These are phyloP conservation scores for Dicrurus megarhynchus DNA, from an alignment of 2,113 vertebrate genomes.

Conservation along the genomic window DNA sequence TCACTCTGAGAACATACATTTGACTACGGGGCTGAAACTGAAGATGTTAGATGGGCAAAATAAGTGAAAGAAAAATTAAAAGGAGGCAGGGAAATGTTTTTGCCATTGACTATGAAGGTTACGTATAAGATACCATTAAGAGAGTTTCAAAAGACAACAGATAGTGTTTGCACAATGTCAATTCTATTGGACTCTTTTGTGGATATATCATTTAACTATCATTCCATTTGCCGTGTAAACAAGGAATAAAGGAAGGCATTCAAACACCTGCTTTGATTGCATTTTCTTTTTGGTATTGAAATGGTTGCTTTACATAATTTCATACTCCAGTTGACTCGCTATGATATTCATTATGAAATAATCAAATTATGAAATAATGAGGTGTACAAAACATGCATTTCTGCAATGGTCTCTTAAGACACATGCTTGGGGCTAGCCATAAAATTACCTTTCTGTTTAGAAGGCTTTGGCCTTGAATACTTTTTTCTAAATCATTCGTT, in stretches of 20 bases:
- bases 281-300: background rate
- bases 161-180: constrained; percentile 15
- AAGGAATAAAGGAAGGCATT: constrained; percentile 25
- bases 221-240: constrained; percentile 2
- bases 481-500: background rate
- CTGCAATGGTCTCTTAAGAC: background rate
- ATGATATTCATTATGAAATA: background rate
- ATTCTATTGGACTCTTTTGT: background rate
- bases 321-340: background rate
- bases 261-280: background rate
- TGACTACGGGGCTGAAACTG: background rate
- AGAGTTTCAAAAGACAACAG: background rate
- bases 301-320: background rate
- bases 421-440: background rate
- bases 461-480: background rate
- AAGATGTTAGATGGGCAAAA: background rate
- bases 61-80: background rate
- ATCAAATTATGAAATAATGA: background rate
- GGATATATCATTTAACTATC: background rate
- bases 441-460: background rate
- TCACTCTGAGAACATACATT: background rate
- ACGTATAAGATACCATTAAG: background rate
- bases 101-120: background rate
- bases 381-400: background rate
- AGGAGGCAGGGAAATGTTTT: background rate